Percentiles rank a stretch among this genome's conserved stretches.
Conservation (phyloP, 2,113 vertebrate genomes). For the Mirounga angustirostris region DNA sequence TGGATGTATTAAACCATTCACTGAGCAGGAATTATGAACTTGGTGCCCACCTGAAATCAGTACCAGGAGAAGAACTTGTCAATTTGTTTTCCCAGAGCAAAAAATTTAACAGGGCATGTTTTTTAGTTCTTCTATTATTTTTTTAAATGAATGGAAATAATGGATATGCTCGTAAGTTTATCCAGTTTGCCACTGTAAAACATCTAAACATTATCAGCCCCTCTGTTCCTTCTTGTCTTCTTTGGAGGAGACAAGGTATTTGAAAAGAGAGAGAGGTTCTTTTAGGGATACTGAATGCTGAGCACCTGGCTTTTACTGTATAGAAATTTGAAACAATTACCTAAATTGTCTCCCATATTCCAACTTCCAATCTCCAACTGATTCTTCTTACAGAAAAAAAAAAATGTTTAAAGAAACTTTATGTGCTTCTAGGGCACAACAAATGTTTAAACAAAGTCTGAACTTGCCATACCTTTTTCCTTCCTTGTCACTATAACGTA, state of each 20-base stretch:
- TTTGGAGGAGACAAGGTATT: not conserved
- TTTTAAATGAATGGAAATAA: not conserved
- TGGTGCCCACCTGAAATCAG: not conserved
- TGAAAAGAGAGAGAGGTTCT: not conserved
- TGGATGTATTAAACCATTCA: slow-evolving; percentile 63
- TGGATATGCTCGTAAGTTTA: not conserved
- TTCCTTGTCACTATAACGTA: not conserved
- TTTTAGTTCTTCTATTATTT: slow-evolving; percentile 3
- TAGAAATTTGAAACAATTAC: not conserved
- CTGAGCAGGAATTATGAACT: not conserved
- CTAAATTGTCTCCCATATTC: not conserved
- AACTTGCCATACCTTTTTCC: not conserved
- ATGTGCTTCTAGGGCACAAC: not conserved
- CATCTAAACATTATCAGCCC: not conserved
- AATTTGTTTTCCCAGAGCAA: slow-evolving; percentile 33
- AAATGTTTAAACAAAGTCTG: not conserved
- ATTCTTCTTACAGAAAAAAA: not conserved
- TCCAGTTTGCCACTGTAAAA: not conserved
- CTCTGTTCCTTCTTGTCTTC: not conserved
- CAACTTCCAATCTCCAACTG: not conserved
- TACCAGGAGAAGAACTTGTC: not conserved
- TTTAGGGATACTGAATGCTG: not conserved
- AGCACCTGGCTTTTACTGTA: not conserved
- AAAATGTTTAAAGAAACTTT: not conserved
- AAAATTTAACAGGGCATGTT: not conserved